Base-by-base conservation (phyloP, 1,140 invertebrate genomes). In the Cydia strobilella region DNA sequence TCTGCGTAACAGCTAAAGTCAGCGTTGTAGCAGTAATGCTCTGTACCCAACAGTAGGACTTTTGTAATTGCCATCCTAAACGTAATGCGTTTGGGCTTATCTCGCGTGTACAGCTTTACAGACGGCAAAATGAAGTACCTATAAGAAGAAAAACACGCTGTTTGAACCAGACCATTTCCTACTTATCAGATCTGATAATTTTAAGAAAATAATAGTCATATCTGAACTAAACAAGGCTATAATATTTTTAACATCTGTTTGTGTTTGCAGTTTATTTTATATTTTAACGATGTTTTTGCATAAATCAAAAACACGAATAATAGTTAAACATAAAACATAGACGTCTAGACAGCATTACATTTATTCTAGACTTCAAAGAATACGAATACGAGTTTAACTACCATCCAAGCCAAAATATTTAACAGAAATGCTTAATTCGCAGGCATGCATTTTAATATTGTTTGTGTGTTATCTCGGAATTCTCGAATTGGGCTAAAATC, bases 281-380 rank as follows among this genome's bases (percentile, higher is more conserved):
- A n/a, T 51, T 18, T 51, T 51, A 51, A 51, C 42, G 48, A 51
- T n/a, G n/a, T 51, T 59, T 4, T 59, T 59, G 20, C 9, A 59
- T 3, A 23, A 10, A 59, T 59, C 1, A 45, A 45, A 45, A 45
- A 12, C 42, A 15, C 0, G 42, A 45, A 45, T 45, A 48, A n/a
- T 48, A 15, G 51, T 18, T 6, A 20, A 1, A 23, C 20, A 23
- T 59, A 59, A 23, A 59, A 59, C 20, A 20, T 59, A 59, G 54
- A 45, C 13, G 42, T 59, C 18, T 59, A 51, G 48, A 51, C 48
- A 3, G 45, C 15, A 48, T 13, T n/a, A 18, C 0, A 51, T 23
- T 59, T 20, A n/a, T n/a, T 54, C 20, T n/a, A 59, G 54, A 59
- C 54, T 59, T 59, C 54, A 59, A 59, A 59, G 54, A 59, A 59